Conservation (phyloP, 2,888 invertebrate genomes). For the Saturnia pavonia region DNA sequence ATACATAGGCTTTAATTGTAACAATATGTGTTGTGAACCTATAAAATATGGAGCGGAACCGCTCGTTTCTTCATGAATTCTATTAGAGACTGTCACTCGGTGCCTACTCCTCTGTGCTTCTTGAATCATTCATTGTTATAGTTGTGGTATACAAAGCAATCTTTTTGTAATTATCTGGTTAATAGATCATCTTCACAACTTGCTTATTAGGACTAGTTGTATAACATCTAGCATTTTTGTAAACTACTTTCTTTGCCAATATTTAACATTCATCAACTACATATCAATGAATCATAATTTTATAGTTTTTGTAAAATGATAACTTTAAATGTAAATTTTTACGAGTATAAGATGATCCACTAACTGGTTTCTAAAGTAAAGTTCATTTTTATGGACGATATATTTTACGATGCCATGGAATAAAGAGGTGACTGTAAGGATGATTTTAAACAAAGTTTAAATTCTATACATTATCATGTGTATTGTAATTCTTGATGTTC, state of each 20-base stretch:
- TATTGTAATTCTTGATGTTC: too few relatives aligned
- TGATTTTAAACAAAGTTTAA: neutral
- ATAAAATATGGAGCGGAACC: slow-evolving; percentile 66
- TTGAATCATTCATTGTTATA: slow-evolving; percentile 57
- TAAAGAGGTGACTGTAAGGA: slow-evolving; percentile 34
- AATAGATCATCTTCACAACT: slow-evolving; percentile 50
- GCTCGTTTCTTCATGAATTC: slow-evolving; percentile 68
- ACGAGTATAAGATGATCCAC: slow-evolving; percentile 45
- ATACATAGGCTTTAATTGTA: slow-evolving; percentile 79
- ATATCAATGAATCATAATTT: neutral
- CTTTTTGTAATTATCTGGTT: slow-evolving; percentile 49
- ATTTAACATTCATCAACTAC: neutral
- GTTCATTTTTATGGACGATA: slow-evolving; percentile 41
- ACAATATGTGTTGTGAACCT: slow-evolving; percentile 82
- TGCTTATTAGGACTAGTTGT: slow-evolving; percentile 19
- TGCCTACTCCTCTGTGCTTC: slow-evolving; percentile 78
- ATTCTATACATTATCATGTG: neutral
- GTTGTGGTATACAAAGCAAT: slow-evolving; percentile 48
- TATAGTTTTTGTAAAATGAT: neutral
- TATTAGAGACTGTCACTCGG: slow-evolving; percentile 79
- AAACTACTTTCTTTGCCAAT: neutral
- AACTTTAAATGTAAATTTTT: neutral
- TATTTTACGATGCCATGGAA: slow-evolving; percentile 37
- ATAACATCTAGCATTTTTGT: neutral
- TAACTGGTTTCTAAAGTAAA: slow-evolving; percentile 35